Conservation (phyloP, 2,797 vertebrate species). For the Otus scops region DNA sequence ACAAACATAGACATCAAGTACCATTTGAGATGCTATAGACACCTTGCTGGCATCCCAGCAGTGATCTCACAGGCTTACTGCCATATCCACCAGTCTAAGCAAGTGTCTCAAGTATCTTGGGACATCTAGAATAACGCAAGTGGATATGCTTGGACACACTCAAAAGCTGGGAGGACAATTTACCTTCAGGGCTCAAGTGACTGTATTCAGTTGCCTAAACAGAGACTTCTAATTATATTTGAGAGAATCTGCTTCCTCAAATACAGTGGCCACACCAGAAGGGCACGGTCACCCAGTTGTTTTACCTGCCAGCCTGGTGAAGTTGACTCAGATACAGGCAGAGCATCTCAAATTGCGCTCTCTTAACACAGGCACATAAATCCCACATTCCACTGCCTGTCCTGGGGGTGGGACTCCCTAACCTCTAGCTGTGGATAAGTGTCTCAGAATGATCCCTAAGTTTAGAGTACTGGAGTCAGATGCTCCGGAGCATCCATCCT, state of each 20-base stretch:
- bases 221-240: background rate
- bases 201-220: background rate
- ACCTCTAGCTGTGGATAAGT: background rate
- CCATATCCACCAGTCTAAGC: background rate
- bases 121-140: background rate
- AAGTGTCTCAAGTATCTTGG: background rate
- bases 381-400: background rate
- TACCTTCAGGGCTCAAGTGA: background rate
- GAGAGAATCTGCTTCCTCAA: background rate
- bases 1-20: background rate
- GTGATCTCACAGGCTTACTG: background rate
- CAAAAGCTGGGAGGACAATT: background rate
- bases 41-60: background rate
- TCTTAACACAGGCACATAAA: background rate
- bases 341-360: background rate
- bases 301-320: background rate
- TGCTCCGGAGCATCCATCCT: background rate
- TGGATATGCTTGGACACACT: background rate
- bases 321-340: background rate
- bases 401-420: background rate
- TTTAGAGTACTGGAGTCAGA: background rate
- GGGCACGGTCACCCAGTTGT: accelerated
- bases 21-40: background rate
- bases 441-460: background rate
- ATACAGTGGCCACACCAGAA: background rate